phyloP scores from a whole-genome alignment of 2,113 vertebrate genomes.

The Callocephalon fimbriatum region DNA sequence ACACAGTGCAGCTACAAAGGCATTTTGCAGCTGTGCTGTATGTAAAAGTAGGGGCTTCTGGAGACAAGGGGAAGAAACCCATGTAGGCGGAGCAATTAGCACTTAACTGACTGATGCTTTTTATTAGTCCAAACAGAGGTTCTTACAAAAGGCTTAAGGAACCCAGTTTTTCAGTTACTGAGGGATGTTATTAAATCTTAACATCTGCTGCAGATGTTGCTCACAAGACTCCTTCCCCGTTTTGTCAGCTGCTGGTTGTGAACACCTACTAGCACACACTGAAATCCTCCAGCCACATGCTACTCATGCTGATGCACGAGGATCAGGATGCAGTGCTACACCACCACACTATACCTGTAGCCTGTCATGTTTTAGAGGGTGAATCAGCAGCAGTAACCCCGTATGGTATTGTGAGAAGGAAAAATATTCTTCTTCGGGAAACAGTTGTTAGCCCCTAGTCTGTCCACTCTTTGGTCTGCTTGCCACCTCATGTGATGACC shows the following conservation, averaged over 20 bases:
- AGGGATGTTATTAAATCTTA: background rate
- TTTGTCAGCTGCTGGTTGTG: background rate
- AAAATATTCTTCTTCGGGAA: background rate
- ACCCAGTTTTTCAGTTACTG: background rate
- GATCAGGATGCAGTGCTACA: background rate
- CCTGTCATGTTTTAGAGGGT: background rate
- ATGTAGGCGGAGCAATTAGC: background rate
- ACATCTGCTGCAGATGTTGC: background rate
- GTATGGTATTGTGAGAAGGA: background rate
- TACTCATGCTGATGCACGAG: background rate
- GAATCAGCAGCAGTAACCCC: background rate
- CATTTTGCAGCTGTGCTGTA: background rate
- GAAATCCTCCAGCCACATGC: background rate
- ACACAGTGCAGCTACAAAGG: background rate
- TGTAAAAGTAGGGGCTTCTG: background rate
- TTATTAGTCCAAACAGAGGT: background rate
- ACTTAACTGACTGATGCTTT: background rate
- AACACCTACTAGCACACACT: background rate
- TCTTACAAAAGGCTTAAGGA: background rate
- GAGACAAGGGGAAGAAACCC: background rate
- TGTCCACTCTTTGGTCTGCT: background rate
- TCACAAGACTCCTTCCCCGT: fast-evolving
- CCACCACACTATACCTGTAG: background rate
- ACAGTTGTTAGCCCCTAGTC: background rate
- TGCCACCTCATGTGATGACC: background rate